Evolutionary conservation across 2,888 invertebrate species (phyloP).

Genomic region (Hirtodrosophila trivittata): DNA sequence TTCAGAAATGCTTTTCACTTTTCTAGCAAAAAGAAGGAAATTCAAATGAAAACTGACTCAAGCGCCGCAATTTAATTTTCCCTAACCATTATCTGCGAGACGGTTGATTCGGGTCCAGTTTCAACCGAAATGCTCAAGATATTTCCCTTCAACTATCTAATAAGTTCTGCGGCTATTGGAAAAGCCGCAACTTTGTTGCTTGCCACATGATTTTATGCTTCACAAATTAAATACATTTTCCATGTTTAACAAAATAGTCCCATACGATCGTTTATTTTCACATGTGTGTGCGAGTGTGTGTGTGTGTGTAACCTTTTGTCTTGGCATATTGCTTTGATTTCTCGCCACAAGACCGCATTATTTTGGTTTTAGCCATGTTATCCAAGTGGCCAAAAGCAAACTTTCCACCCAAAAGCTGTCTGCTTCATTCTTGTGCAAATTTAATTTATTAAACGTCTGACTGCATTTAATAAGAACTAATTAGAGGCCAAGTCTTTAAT

Average conservation of each 20-base stretch:
- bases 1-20: slow-evolving; percentile 33
- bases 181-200: slow-evolving; percentile 47
- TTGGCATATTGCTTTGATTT: slow-evolving; percentile 67
- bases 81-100: slow-evolving; percentile 43
- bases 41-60: slow-evolving; percentile 37
- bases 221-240: slow-evolving; percentile 61
- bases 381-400: slow-evolving; percentile 18
- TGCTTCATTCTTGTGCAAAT: slow-evolving; percentile 6
- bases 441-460: slow-evolving; percentile 31
- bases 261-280: slow-evolving; percentile 7
- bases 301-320: slow-evolving; percentile 8
- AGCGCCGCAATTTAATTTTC: slow-evolving; percentile 61
- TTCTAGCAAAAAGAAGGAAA: no score
- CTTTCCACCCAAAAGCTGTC: neutral
- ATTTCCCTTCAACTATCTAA: slow-evolving; percentile 25
- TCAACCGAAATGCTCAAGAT: slow-evolving; percentile 13
- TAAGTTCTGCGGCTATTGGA: slow-evolving; percentile 58
- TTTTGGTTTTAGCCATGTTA: slow-evolving; percentile 56
- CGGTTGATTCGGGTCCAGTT: slow-evolving; percentile 1
- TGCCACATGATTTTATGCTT: slow-evolving; percentile 67
- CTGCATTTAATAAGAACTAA: slow-evolving; percentile 36
- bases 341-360: slow-evolving; percentile 65
- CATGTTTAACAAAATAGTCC: slow-evolving; percentile 36
- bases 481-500: slow-evolving; percentile 27
- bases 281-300: neutral